These are phyloP conservation scores for Toxonevra muliebris DNA, from an alignment of 2,888 invertebrate species.

Conservation along the genomic window DNA sequence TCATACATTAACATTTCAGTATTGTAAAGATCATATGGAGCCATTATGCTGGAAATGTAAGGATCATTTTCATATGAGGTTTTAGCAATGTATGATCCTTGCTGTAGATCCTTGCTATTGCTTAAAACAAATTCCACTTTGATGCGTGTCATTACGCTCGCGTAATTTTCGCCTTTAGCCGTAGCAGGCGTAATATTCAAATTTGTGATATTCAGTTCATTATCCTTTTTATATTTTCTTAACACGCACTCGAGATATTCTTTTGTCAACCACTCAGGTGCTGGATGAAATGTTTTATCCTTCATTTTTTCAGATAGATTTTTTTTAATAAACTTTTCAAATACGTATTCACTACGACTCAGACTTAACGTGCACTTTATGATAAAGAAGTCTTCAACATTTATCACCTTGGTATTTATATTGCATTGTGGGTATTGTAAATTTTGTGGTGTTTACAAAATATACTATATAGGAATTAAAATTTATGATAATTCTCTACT, in stretches of 20 bases:
- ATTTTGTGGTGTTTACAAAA: too few species aligned
- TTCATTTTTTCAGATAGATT: too few species aligned
- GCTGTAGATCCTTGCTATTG: conserved; percentile 31
- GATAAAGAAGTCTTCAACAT: too few species aligned
- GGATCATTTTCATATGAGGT: conserved; percentile 51
- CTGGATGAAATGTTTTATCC: conserved; percentile 25
- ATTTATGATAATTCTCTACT: too few species aligned
- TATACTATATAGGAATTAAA: too few species aligned
- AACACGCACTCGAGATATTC: conserved; percentile 50
- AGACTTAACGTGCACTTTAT: too few species aligned
- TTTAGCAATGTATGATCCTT: conserved; percentile 50
- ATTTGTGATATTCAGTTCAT: conserved; percentile 40
- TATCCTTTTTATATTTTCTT: conserved; percentile 45
- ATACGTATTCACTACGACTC: too few species aligned
- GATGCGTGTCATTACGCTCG: conserved; percentile 52
- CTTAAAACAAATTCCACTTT: conserved; percentile 37
- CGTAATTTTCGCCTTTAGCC: conserved; percentile 55
- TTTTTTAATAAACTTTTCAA: too few species aligned
- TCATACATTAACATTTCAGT: conserved; percentile 59
- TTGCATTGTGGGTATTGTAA: not conserved
- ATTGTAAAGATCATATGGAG: conserved; percentile 46
- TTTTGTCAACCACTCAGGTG: conserved; percentile 49
- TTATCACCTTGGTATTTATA: not conserved
- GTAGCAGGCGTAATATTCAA: conserved; percentile 48
- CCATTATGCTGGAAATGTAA: conserved; percentile 42